Evolutionary conservation across 1,140 invertebrate genomes (phyloP), one percentile per base, ranked within the genome.

Genomic region (Cyrtorhinus lividipennis): DNA sequence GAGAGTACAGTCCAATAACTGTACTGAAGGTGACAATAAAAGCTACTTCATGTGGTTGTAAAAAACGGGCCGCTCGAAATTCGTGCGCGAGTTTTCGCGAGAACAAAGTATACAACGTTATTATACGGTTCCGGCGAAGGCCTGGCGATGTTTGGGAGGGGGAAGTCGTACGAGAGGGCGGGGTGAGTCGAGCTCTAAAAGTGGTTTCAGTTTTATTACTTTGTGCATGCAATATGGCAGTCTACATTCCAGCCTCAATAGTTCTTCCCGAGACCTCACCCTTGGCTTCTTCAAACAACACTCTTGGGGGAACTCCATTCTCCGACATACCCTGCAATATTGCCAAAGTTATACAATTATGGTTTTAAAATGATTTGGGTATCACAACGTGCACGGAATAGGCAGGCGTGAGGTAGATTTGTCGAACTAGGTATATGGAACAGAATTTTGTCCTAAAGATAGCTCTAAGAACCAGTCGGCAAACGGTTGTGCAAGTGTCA

Each of bases 221-320:
- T 59, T 59, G 58, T 59, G 58, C 58, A 59, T 59, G 58, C 58
- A 59, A 59, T 59, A 59, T 59, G 58, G 58, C 58, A 59, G 58
- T 59, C 58, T 59, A 59, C 58, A 59, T 59, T 59, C 58, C 58
- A 59, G 24, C 58, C 27, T 53, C 48, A 53, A 53, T 53, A 53
- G 48, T 53, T 53, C 48, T 53, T 20, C 48, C 48, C 20, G 10
- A 10, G 48, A 53, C 12, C 48, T 15, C 18, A 12, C 48, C 20
- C 48, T 12, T 22, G 10, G 12, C 48, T 8, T 53, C 48, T 53
- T 53, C 48, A 53, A 53, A 53, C 48, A 53, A 10, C 48, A 53
- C 48, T 53, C 38, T n/a, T n/a, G n/a, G n/a, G n/a, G n/a, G n/a
- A n/a, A n/a, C n/a, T n/a, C n/a, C n/a, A n/a, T n/a, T n/a, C n/a